Evolutionary conservation across 2,797 vertebrate genomes (phyloP).

Genomic region (Lateolabrax maculatus): DNA sequence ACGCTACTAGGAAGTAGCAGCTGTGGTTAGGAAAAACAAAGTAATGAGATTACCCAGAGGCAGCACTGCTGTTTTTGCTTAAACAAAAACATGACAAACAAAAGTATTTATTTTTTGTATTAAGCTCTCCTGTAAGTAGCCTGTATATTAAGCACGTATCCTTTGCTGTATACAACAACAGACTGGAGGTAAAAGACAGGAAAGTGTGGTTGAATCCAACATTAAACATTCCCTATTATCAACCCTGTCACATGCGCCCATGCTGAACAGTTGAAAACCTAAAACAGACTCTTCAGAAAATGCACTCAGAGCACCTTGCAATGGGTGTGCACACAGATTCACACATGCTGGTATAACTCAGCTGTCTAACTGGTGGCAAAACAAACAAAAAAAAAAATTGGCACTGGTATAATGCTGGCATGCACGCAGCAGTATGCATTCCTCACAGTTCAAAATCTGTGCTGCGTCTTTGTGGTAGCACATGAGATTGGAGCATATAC

Average conservation of each 20-base stretch:
- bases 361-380: neutral
- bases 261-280: neutral
- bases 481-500: neutral
- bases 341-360: neutral
- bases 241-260: neutral
- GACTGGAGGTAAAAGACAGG: neutral
- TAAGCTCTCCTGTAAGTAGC: neutral
- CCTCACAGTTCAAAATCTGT: neutral
- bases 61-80: neutral
- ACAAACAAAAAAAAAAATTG: neutral
- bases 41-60: neutral
- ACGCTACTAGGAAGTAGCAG: neutral
- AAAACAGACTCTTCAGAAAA: neutral
- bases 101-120: no score
- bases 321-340: neutral
- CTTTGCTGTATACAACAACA: conserved; percentile 13
- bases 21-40: conserved; percentile 4
- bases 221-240: neutral
- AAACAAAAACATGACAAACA: no score
- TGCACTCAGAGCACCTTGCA: neutral
- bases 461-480: neutral
- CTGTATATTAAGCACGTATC: neutral
- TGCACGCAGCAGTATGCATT: neutral
- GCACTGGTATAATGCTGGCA: neutral
- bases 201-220: neutral